Conservation (phyloP, 2,113 vertebrate genomes). For the Leucopsar rothschildi region DNA sequence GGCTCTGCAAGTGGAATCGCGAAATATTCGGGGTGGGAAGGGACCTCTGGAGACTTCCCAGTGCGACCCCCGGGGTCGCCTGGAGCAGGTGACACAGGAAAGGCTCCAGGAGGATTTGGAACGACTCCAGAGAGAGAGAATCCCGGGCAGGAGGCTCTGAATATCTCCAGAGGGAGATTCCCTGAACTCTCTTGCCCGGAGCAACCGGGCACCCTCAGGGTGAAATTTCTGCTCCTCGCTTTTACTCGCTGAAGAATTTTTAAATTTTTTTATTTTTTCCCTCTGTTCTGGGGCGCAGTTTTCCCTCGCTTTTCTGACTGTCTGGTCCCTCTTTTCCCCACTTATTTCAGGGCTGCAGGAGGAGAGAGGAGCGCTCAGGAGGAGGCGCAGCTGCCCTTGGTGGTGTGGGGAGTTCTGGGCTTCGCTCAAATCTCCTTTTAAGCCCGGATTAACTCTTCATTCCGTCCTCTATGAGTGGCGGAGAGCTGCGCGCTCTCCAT, state of each 20-base stretch:
- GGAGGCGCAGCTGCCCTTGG: not conserved
- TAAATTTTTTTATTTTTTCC: not conserved
- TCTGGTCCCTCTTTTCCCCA: not conserved
- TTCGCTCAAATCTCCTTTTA: not conserved
- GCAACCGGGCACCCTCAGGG: rapidly evolving
- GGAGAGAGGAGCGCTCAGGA: not conserved
- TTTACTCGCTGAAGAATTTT: not conserved
- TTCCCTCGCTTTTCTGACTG: not conserved
- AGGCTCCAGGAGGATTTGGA: rapidly evolving
- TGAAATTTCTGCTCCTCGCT: not conserved
- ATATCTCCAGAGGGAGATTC: not conserved
- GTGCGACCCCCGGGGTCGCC: not conserved
- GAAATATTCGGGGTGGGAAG: not conserved
- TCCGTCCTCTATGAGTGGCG: rapidly evolving
- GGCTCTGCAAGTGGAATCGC: not conserved
- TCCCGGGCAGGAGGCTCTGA: not conserved
- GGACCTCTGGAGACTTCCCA: not conserved
- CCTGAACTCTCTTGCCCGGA: not conserved
- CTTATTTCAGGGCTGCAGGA: not conserved
- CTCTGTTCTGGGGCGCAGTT: not conserved
- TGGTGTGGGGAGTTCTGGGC: rapidly evolving
- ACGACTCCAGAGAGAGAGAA: rapidly evolving
- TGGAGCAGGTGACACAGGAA: not conserved
- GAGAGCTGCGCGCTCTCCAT: not conserved
- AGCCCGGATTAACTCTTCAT: not conserved